A percentile compares a stretch with the other conserved stretches of the same genome.
Conservation (phyloP, 2,797 vertebrate species). For the Parotocinclus haroldoi region DNA sequence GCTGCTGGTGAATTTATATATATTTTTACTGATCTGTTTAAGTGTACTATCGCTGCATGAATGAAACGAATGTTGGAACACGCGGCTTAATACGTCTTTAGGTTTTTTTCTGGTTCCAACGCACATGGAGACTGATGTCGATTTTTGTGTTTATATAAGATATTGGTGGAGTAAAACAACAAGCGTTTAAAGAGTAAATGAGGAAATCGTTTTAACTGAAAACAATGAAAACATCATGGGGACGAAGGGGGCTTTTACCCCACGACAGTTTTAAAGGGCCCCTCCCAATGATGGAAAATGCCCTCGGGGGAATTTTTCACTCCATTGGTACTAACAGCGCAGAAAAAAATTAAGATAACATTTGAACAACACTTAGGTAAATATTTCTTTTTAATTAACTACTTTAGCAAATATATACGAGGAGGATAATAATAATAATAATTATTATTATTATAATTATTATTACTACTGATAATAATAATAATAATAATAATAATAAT, state of each 20-base stretch:
- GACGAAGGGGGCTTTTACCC: neutral
- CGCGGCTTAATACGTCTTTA: too few relatives aligned
- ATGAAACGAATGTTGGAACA: too few relatives aligned
- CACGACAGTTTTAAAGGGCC: neutral
- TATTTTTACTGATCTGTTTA: too few relatives aligned
- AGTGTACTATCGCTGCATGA: too few relatives aligned
- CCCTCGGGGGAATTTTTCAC: neutral
- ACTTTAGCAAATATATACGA: neutral
- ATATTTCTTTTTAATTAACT: neutral
- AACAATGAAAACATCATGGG: neutral
- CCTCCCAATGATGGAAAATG: neutral
- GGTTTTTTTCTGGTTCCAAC: too few relatives aligned
- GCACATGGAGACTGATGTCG: too few relatives aligned
- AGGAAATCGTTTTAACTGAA: neutral
- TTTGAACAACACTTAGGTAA: neutral
- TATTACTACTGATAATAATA: neutral
- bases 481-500: neutral
- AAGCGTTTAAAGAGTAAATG: too few relatives aligned
- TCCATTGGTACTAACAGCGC: neutral
- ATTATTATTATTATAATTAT: too few relatives aligned
- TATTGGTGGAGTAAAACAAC: too few relatives aligned
- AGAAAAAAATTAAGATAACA: neutral
- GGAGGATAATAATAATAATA: neutral
- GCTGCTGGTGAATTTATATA: too few relatives aligned
- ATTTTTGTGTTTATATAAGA: too few relatives aligned